phyloP scores from a whole-genome alignment of 1,140 invertebrate species.

The Tetraneura akinire region DNA sequence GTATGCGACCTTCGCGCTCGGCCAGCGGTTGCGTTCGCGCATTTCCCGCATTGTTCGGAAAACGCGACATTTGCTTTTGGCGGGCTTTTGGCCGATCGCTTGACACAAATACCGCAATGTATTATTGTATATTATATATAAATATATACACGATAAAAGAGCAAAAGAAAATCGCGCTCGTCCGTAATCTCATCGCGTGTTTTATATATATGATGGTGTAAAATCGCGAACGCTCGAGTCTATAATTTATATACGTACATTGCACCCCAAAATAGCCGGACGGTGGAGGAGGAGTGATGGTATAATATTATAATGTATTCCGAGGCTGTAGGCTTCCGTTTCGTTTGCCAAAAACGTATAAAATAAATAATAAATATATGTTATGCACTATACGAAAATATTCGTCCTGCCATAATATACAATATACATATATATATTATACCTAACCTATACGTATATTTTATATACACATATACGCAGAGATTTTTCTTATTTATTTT shows the following conservation, averaged over 20 bases:
- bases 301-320: neutral
- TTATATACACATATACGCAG: no score
- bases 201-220: neutral
- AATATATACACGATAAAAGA: no score
- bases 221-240: no score
- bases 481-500: conserved; percentile 19
- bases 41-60: conserved; percentile 50
- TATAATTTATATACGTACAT: no score
- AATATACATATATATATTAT: neutral
- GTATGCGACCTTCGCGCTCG: conserved; percentile 41
- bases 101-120: conserved; percentile 44
- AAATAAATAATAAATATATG: conserved; percentile 31
- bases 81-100: conserved; percentile 38
- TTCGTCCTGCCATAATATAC: neutral
- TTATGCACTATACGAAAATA: neutral
- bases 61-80: conserved; percentile 44
- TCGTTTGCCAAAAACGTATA: conserved; percentile 35
- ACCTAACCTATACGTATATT: neutral
- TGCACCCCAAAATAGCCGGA: conserved; percentile 38
- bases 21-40: conserved; percentile 46
- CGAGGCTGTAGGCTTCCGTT: conserved; percentile 43
- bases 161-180: conserved; percentile 6
- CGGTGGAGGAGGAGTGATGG: neutral
- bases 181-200: neutral
- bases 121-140: no score